Evolutionary conservation across 2,113 vertebrate genomes (phyloP).

Genomic region (Mustela lutreola): DNA sequence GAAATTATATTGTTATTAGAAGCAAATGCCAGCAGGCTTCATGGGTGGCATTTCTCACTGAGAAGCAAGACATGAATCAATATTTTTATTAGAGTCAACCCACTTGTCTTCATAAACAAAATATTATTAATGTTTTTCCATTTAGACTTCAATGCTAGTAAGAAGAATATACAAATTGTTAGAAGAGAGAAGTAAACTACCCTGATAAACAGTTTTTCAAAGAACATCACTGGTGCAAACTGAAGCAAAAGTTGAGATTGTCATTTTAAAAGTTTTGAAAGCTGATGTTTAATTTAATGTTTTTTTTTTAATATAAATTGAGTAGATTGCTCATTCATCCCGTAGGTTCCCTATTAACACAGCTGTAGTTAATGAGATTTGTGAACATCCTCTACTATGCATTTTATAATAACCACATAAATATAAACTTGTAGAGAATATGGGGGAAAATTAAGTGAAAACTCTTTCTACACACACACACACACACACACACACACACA

Average conservation of each 20-base stretch:
- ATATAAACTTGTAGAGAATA: neutral
- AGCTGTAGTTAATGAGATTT: neutral
- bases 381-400: neutral
- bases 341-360: neutral
- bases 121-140: conserved; percentile 63
- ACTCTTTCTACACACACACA: neutral
- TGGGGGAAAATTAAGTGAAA: neutral
- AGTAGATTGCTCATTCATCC: conserved; percentile 15
- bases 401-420: neutral
- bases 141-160: conserved; percentile 17
- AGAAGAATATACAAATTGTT: conserved; percentile 53
- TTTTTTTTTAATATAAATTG: neutral
- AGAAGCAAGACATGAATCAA: conserved; percentile 54
- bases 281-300: neutral
- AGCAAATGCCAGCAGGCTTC: conserved; percentile 26
- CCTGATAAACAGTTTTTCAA: conserved; percentile 20
- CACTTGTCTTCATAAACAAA: conserved; percentile 67
- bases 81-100: conserved; percentile 73
- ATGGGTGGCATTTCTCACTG: conserved; percentile 31
- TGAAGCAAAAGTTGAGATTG: conserved; percentile 28
- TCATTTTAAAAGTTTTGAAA: neutral
- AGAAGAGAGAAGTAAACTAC: conserved; percentile 27
- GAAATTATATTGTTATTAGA: conserved; percentile 60
- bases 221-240: neutral
- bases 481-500: neutral